phyloP scores from a whole-genome alignment of 2,113 vertebrate genomes.

The Crypturellus undulatus region DNA sequence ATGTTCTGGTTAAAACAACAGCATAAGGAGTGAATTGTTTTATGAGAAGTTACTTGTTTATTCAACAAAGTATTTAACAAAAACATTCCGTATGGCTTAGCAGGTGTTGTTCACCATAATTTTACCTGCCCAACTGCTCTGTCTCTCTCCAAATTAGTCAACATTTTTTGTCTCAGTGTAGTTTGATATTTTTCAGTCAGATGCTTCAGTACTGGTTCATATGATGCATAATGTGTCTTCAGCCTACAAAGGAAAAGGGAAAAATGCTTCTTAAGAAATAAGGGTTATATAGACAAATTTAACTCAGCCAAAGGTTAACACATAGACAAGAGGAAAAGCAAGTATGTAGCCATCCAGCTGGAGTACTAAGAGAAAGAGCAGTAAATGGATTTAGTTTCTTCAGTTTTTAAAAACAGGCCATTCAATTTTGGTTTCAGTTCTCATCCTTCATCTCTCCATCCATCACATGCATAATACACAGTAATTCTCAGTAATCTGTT shows the following conservation, averaged over 20 bases:
- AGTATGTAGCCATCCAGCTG: not conserved
- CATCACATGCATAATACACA: not conserved
- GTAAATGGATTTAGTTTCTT: not conserved
- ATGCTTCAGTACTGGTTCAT: constrained; percentile 81
- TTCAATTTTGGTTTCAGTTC: not conserved
- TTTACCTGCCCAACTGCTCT: constrained; percentile 80
- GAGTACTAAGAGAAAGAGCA: not conserved
- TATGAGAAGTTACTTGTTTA: not conserved
- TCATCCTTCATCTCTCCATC: not conserved
- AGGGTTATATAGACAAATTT: too few relatives aligned
- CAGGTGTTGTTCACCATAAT: not conserved
- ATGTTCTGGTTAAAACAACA: not conserved
- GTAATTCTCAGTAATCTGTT: not conserved
- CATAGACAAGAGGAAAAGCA: not conserved
- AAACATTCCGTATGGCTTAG: not conserved
- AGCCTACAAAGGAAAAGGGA: constrained; percentile 73
- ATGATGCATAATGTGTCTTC: constrained; percentile 84
- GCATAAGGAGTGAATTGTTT: not conserved
- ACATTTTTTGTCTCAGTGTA: constrained; percentile 84
- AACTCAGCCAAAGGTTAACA: not conserved
- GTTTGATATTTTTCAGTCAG: constrained; percentile 86
- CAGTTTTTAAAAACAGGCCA: not conserved
- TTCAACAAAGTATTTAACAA: not conserved
- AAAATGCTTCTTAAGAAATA: not conserved
- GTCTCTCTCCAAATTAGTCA: constrained; percentile 84